Base-by-base conservation (phyloP, 1,140 invertebrate species). In the Laupala kohalensis region DNA sequence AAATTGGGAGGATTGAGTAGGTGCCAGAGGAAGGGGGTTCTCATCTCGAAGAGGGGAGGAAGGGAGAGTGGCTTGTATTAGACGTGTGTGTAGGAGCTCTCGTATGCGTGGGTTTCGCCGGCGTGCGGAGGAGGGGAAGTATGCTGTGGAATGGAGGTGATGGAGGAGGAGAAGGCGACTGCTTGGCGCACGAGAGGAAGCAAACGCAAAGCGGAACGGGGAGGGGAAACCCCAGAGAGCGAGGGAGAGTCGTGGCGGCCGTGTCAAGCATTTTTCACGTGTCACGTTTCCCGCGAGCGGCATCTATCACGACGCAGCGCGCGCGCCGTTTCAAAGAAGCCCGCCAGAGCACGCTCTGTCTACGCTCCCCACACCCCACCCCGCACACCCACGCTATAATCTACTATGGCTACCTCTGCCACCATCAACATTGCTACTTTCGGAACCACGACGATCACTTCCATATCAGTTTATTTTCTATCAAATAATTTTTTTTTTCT, bases 191-290 rank as follows among this genome's bases (percentile, higher is more conserved):
- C 25, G 62, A 28, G 63, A 23, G 63, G 53, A 25, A 64, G 13
- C 28, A 71, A 64, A 71, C 63, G 29, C 63, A 5, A 63, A 28
- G 26, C 28, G 25, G n/a, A 19, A 23, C 28, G 30, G 63, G 25
- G 30, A 71, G 30, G 63, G 5, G 25, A 65, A 13, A 24, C 27
- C 13, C 25, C 5, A 27, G 37, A 26, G 64, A 71, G 63, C 67
- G 67, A 25, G 65, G 71, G 67, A 64, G 71, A 37, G 67, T 12
- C 26, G 67, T 2, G 26, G n/a, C 15, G 67, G 27, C 26, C 26
- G 67, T 23, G 71, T 72, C 65, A 67, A 62, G 28, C 66, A 72
- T 72, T 72, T 72, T 68, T 72, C 71, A 72, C 13, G 29, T 68
- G 71, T 72, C 71, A 28, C 29, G 27, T 68, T 72, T 68, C 67